phyloP scores from a whole-genome alignment of 2,888 invertebrate genomes.

The Nomada ferruginata region DNA sequence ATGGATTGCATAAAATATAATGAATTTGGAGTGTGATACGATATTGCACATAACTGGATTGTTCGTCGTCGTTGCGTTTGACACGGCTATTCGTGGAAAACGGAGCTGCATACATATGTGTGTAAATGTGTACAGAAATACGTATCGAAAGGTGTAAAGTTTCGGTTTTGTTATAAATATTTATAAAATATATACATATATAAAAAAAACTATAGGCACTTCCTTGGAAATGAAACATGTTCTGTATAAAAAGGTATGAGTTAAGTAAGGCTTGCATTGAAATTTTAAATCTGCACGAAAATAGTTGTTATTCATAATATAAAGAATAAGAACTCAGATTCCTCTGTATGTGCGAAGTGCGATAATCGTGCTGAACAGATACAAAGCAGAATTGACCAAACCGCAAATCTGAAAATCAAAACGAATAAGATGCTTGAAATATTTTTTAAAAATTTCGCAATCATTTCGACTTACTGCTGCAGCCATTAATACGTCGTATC shows the following conservation, averaged over 20 bases:
- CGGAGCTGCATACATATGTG: too few relatives aligned
- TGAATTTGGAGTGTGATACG: not conserved
- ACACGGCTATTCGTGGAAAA: too few relatives aligned
- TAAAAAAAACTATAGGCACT: not conserved
- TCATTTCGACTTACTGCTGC: conserved; percentile 88
- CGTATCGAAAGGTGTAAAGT: not conserved
- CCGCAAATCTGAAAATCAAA: conserved; percentile 89
- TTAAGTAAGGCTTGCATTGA: not conserved
- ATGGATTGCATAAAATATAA: conserved; percentile 7
- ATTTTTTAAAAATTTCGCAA: too few relatives aligned
- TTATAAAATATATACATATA: not conserved
- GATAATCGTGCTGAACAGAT: conserved; percentile 91
- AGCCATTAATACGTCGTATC: conserved; percentile 89
- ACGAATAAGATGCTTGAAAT: not conserved
- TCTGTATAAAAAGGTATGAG: not conserved
- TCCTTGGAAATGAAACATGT: not conserved
- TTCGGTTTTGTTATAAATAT: not conserved
- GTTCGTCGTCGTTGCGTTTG: conserved; percentile 7
- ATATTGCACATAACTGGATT: not conserved
- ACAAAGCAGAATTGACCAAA: conserved; percentile 89
- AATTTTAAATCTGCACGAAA: not conserved
- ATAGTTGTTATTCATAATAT: not conserved
- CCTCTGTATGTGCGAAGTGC: conserved; percentile 92
- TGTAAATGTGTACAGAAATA: too few relatives aligned
- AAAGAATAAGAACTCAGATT: conserved; percentile 84